A percentile compares a stretch with the other conserved stretches of the same genome.
Evolutionary conservation across 2,113 vertebrate genomes (phyloP).

Genomic region (Xenopus laevis): DNA sequence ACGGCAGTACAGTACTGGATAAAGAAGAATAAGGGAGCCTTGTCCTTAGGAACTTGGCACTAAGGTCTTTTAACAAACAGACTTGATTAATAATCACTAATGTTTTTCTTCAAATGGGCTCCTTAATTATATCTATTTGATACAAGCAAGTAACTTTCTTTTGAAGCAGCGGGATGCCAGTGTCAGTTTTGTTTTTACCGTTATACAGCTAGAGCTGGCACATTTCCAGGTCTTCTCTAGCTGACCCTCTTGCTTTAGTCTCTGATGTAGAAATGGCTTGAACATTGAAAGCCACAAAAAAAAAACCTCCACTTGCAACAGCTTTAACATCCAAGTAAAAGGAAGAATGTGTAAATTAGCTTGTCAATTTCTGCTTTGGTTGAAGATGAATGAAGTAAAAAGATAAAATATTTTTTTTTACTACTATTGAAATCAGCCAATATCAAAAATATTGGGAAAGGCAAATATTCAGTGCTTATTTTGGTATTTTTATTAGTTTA

Average conservation of each 20-base stretch:
- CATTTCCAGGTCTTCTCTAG: background rate
- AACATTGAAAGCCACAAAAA: background rate
- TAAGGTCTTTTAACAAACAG: conserved; percentile 44
- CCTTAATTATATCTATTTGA: conserved; percentile 50
- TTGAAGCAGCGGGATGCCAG: conserved; percentile 33
- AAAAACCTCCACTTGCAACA: background rate
- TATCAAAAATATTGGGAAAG: too few relatives aligned
- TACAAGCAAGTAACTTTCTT: conserved; percentile 42
- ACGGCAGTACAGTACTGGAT: background rate
- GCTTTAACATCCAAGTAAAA: background rate
- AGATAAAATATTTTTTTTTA: too few relatives aligned
- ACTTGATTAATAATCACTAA: conserved; percentile 47
- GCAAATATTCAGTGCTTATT: too few relatives aligned
- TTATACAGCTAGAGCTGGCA: conserved; percentile 3
- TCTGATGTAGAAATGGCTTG: conserved; percentile 2
- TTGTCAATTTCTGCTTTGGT: too few relatives aligned
- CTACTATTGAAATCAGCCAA: too few relatives aligned
- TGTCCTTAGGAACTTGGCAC: conserved; percentile 35
- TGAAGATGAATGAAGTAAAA: too few relatives aligned
- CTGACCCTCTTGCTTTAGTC: conserved; percentile 1
- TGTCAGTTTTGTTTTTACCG: conserved; percentile 12
- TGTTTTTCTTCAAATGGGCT: conserved; percentile 40
- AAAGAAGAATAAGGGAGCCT: conserved; percentile 34
- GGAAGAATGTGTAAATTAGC: background rate
- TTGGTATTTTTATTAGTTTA: too few relatives aligned